Conservation (phyloP, 2,888 invertebrate genomes). For the Apocheima hispidaria region DNA sequence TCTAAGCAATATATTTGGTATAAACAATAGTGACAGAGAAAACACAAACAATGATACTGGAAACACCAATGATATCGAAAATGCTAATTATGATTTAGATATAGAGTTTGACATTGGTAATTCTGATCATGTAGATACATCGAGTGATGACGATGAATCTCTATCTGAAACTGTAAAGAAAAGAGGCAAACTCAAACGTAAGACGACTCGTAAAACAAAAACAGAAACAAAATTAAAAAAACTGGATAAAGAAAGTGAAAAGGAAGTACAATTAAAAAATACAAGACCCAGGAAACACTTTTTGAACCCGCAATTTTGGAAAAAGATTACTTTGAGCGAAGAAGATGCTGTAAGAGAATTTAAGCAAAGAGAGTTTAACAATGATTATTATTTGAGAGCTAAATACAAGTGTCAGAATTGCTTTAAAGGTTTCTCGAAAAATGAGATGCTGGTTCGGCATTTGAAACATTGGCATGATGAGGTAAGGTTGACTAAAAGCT, state of each 20-base stretch:
- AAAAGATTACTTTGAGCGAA: slow-evolving; percentile 63
- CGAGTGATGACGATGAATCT: slow-evolving; percentile 40
- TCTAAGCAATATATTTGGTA: slow-evolving; percentile 8
- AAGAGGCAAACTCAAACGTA: slow-evolving; percentile 6
- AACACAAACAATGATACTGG: slow-evolving; percentile 5
- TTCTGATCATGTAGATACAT: slow-evolving; percentile 12
- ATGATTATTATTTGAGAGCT: slow-evolving; percentile 63
- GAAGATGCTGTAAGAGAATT: slow-evolving; percentile 69
- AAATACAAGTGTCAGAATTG: slow-evolving; percentile 69
- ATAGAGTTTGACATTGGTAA: slow-evolving; percentile 8
- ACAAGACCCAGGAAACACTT: slow-evolving; percentile 47
- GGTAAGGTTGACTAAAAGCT: no score
- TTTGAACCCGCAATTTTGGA: slow-evolving; percentile 65
- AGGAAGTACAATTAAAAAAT: slow-evolving; percentile 40
- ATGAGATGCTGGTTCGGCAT: slow-evolving; percentile 70
- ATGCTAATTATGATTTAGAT: slow-evolving; percentile 8
- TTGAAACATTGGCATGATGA: slow-evolving; percentile 66
- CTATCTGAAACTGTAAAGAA: slow-evolving; percentile 16
- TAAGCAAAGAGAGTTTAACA: slow-evolving; percentile 54
- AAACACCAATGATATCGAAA: neutral
- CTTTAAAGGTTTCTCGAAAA: slow-evolving; percentile 71
- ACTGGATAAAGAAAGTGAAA: slow-evolving; percentile 22
- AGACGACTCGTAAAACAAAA: slow-evolving; percentile 4
- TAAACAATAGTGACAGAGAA: slow-evolving; percentile 1
- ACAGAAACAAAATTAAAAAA: slow-evolving; percentile 5